Evolutionary conservation across 1,140 invertebrate genomes (phyloP), one percentile per base, ranked within the genome.

Genomic region (Ceratoteleas bidentatus): DNA sequence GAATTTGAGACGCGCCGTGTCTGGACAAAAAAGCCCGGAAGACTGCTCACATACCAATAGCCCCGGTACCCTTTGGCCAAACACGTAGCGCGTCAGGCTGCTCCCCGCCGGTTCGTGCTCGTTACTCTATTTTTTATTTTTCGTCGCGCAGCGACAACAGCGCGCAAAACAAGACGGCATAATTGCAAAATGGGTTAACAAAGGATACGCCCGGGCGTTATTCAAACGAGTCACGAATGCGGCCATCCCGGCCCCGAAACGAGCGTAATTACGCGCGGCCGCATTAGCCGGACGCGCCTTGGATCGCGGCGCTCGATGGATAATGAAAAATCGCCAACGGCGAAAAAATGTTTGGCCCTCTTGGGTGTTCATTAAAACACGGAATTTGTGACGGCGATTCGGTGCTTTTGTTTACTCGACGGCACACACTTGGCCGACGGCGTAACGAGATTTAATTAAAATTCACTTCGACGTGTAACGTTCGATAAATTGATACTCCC

Each of bases 141-240:
- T 14, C 24, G 24, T 4, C 24, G 24, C 24, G 50, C 24, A 24
- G 34, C 32, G 33, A 54, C 43, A 70, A 58, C 40, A 58, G 64
- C 69, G 54, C 33, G n/a, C 61, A 66, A 69, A 76, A 56, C 49
- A 69, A 69, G 43, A 40, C 40, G 38, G 34, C 62, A 34, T 45
- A 53, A 68, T 66, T 66, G 49, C 56, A 66, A 76, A 76, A 68
- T 61, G 16, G 49, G 36, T 76, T 61, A 76, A 65, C 32, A 45
- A 53, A 65, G 14, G 43, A 50, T 61, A 14, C 16, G 36, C 13
- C 4, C 11, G 6, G 13, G 11, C n/a, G 34, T 65, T 50, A 58
- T 65, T 60, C 24, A 53, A 65, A 75, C 45, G 32, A 50, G 53
- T 50, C 45, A 15, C 58, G 45, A 56, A 64, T 73, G 34, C 34